These are phyloP conservation scores for Diorhabda sublineata DNA, from an alignment of 1,140 invertebrate species.

Conservation along the genomic window DNA sequence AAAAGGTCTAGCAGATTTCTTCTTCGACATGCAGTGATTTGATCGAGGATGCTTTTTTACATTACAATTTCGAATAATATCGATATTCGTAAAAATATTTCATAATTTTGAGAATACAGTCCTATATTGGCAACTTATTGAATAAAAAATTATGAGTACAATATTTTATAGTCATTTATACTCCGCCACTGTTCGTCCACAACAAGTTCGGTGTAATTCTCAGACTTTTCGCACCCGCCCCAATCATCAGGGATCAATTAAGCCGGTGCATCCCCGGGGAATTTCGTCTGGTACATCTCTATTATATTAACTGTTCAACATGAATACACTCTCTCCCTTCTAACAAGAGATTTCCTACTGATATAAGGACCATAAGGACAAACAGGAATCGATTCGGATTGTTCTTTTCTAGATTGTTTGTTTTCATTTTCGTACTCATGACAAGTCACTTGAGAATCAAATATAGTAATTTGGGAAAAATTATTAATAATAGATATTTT, in stretches of 20 bases:
- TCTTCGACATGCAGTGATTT: no score
- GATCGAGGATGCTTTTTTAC: no score
- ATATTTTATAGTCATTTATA: no score
- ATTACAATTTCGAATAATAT: no score
- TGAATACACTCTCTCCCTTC: background rate
- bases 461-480: no score
- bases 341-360: background rate
- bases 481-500: no score
- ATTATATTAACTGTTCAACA: constrained; percentile 19
- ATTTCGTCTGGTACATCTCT: constrained; percentile 15
- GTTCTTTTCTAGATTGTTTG: constrained; percentile 1
- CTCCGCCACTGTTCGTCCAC: background rate
- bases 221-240: constrained; percentile 31
- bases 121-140: no score
- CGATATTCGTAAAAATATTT: no score
- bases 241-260: constrained; percentile 40
- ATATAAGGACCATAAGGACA: background rate
- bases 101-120: no score
- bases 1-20: no score
- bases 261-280: constrained; percentile 19
- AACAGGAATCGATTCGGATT: background rate
- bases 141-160: no score
- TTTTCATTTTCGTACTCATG: constrained; percentile 9
- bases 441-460: background rate
- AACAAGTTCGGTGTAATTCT: background rate